Evolutionary conservation across 2,113 vertebrate species (phyloP), one percentile per base, ranked within the genome.

Genomic region (Psilopogon haemacephalus): DNA sequence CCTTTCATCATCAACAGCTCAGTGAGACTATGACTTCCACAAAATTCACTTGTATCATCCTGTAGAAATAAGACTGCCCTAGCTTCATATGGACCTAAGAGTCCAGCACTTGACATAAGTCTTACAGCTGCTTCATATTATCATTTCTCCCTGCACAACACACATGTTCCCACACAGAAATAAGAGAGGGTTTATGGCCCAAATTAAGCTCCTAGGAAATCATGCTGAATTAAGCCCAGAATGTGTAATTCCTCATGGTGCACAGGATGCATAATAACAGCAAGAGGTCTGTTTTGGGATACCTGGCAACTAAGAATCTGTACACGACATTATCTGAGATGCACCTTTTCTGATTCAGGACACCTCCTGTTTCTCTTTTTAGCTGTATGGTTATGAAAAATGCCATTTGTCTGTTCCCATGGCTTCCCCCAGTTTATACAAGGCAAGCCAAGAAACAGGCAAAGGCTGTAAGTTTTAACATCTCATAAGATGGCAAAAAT

Each of bases 401-500:
- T 23, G 30, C 0, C 20, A n/a, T 62, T 58, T 76, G 16, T 40
- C 26, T 86, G 59, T 23, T 89, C 32, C 63, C n/a, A 14, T 48
- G 19, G 44, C 46, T 91, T 73, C 52, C 14, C 62, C 27, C 46
- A 73, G 8, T 4, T 80, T 42, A 69, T 16, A 60, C 54, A 42
- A 12, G 4, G 30, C 28, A 88, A 83, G 46, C 23, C 40, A 86
- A 84, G 64, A 11, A 86, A 52, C 27, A 86, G 58, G 13, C 56
- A 84, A 86, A 6, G 42, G 26, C 56, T 88, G 42, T 4, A 42
- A n/a, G 30, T 71, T 89, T 84, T 35, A 72, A 67, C 24, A 3
- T 60, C 62, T 84, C 83, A 46, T 21, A 54, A 85, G 64, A 50
- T 3, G 8, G 64, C 70, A 90, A 92, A 93, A 97, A 92, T 77